Base-by-base conservation (phyloP, 2,797 vertebrate species). In the Phoebastria nigripes region DNA sequence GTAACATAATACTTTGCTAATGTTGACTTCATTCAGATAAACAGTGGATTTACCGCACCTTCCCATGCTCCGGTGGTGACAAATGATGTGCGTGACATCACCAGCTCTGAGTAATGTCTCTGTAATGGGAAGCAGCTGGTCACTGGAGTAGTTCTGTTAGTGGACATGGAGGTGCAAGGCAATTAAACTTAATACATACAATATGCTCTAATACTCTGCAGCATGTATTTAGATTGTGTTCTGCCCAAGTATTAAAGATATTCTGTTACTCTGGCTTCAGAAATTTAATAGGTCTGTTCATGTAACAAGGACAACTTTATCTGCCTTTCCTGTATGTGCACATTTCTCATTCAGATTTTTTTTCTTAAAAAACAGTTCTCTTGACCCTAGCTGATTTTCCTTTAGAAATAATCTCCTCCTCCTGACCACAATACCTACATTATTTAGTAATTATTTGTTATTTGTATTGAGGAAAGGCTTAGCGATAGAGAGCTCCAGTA, bases 111-210 rank as follows among this genome's bases (percentile, higher is more conserved):
- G 86, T 90, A 89, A 92, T 90, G 58, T 62, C 62, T 88, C 58
- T 83, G 28, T 89, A 84, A 95, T 65, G 58, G 84, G 89, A 81
- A 90, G 72, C 96, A 96, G 89, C 92, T 96, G 89, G 76, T 87
- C 54, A 37, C 46, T 65, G 70, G 46, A 71, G 44, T 56, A 69
- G 63, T 74, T 79, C 71, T 67, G 10, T 71, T 85, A 65, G 67
- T 72, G 84, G 72, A 87, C 0, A 0, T 71, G 71, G 63, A 73
- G 74, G 90, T 94, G 78, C 87, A 93, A 74, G 61, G 49, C 59
- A 92, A 82, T 94, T 80, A 93, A 89, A 79, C 49, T 49, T 85
- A 85, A 87, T 89, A 22, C 39, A 26, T 67, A 49, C 76, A 87
- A 85, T 89, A 90, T 82, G 61, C 26, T 94, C 7, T 79, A 52